phyloP scores from a whole-genome alignment of 1,140 invertebrate species.

The Drosophila arawakana region DNA sequence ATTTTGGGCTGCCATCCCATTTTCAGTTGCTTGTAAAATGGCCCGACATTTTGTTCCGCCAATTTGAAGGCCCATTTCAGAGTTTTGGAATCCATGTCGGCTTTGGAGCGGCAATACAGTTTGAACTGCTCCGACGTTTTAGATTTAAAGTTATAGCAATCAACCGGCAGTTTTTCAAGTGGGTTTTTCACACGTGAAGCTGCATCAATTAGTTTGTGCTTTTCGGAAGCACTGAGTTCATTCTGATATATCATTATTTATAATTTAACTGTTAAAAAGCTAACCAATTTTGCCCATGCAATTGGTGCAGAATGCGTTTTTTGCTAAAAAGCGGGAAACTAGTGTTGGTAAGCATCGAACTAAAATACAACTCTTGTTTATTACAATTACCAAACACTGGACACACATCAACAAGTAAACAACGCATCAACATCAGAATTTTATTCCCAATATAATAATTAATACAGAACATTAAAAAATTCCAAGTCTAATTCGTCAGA shows the following conservation, averaged over 20 bases:
- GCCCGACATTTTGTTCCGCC: constrained; percentile 88
- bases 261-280: neutral
- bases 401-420: constrained; percentile 24
- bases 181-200: constrained; percentile 74
- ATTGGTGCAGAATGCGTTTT: neutral
- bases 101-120: constrained; percentile 69
- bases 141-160: constrained; percentile 52
- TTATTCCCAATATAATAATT: neutral
- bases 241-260: constrained; percentile 63
- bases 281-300: neutral
- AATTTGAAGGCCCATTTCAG: constrained; percentile 88
- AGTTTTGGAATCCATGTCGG: constrained; percentile 80
- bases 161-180: constrained; percentile 50
- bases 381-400: neutral
- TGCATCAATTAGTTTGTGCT: constrained; percentile 74
- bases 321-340: constrained; percentile 39
- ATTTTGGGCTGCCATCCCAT: constrained; percentile 89
- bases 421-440: neutral
- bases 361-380: constrained; percentile 20
- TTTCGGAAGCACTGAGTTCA: constrained; percentile 62
- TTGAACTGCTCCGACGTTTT: constrained; percentile 60
- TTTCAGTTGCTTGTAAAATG: constrained; percentile 85
- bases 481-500: neutral
- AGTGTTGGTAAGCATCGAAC: constrained; percentile 4
- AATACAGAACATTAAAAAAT: neutral